Conservation (phyloP, 2,797 vertebrate species). For the Salmo trutta region DNA sequence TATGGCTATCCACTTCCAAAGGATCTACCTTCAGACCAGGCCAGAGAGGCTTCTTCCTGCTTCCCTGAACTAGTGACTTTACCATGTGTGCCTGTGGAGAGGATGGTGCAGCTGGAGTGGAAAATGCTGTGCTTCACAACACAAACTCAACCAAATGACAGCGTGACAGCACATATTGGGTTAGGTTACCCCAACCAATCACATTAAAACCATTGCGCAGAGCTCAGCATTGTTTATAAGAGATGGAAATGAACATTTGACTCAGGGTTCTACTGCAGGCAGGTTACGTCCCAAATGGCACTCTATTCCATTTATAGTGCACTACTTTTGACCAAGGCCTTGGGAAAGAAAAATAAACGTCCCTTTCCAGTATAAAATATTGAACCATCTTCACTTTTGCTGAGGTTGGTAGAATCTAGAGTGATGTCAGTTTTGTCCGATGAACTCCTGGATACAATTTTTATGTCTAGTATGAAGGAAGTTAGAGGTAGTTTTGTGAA, state of each 20-base stretch:
- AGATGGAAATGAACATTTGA: constrained; percentile 51
- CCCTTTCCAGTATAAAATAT: background rate
- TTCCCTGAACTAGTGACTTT: constrained; percentile 59
- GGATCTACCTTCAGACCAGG: constrained; percentile 20
- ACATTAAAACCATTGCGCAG: constrained; percentile 62
- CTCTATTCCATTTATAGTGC: background rate
- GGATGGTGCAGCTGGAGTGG: constrained; percentile 58
- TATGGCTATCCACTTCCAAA: constrained; percentile 33
- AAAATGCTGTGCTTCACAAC: constrained; percentile 57
- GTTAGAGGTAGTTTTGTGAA: too few relatives aligned
- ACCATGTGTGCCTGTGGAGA: constrained; percentile 57
- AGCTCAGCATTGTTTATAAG: constrained; percentile 38
- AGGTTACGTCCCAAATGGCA: background rate
- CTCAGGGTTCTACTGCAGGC: constrained; percentile 4
- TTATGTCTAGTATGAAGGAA: too few relatives aligned
- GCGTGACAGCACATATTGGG: constrained; percentile 61
- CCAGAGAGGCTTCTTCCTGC: constrained; percentile 4
- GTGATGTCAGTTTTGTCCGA: constrained; percentile 48
- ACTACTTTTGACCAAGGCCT: too few relatives aligned
- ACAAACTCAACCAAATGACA: constrained; percentile 54
- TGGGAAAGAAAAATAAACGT: constrained; percentile 20
- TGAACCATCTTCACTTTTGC: constrained; percentile 19
- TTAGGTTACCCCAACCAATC: constrained; percentile 59
- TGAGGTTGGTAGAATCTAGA: constrained; percentile 50
- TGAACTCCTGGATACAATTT: too few relatives aligned